These are phyloP conservation scores for Calonectris borealis DNA, from an alignment of 2,113 vertebrate species.

Conservation along the genomic window DNA sequence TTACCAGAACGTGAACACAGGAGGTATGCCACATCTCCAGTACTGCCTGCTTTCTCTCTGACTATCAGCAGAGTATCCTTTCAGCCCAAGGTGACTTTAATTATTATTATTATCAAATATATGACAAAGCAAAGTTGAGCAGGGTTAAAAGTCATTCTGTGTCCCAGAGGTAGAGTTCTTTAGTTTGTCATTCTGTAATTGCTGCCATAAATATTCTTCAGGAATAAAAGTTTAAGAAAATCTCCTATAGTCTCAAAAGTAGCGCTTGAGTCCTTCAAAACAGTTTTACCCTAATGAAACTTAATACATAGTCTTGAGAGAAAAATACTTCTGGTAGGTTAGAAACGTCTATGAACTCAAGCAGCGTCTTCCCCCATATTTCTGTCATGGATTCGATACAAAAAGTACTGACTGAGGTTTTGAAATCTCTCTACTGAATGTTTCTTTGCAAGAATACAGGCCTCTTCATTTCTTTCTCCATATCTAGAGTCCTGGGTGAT, in stretches of 20 bases:
- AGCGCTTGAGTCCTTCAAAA: not conserved
- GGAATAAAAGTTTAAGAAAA: not conserved
- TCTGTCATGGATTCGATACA: not conserved
- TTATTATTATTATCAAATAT: not conserved
- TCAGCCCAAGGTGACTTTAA: not conserved
- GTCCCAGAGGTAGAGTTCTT: not conserved
- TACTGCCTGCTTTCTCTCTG: not conserved
- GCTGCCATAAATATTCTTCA: not conserved
- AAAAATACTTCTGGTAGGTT: not conserved
- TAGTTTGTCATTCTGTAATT: not conserved
- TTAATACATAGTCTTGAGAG: not conserved
- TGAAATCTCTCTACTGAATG: not conserved
- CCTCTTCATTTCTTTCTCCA: not conserved
- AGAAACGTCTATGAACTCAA: not conserved
- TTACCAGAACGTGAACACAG: not conserved
- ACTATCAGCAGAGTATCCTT: not conserved
- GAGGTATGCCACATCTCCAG: not conserved
- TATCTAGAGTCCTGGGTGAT: not conserved
- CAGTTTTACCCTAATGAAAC: not conserved
- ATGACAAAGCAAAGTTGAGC: not conserved
- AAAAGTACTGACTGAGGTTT: not conserved
- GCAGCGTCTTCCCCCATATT: not conserved
- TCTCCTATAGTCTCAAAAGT: not conserved
- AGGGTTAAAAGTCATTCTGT: not conserved
- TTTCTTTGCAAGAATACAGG: not conserved